These are phyloP conservation scores for Manacus vitellinus DNA, from an alignment of 2,113 vertebrate species.

Conservation along the genomic window DNA sequence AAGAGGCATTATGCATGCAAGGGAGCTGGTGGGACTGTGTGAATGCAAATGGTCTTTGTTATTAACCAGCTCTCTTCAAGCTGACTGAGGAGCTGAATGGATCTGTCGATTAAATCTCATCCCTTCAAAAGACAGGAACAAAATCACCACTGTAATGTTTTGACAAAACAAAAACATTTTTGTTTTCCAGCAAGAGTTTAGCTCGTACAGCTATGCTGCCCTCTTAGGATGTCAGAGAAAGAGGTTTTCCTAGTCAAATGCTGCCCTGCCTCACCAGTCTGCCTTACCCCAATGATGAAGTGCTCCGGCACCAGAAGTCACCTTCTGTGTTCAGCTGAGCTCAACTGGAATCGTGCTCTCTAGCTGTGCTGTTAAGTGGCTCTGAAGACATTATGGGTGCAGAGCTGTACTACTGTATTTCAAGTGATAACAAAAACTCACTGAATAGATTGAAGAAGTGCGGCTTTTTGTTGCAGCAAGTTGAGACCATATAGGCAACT, in stretches of 20 bases:
- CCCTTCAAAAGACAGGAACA: background rate
- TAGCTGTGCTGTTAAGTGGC: background rate
- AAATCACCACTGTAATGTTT: background rate
- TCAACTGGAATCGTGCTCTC: background rate
- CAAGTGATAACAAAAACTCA: background rate
- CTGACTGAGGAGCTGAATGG: background rate
- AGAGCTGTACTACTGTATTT: background rate
- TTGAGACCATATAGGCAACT: background rate
- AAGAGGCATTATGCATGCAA: background rate
- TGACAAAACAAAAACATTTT: background rate
- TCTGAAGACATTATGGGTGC: background rate
- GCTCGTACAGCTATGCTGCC: background rate
- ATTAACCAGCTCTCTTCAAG: background rate
- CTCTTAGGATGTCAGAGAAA: background rate
- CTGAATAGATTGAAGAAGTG: background rate
- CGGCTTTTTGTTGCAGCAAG: background rate
- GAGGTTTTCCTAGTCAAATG: background rate
- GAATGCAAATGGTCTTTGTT: background rate
- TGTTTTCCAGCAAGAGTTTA: background rate
- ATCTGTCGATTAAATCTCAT: background rate
- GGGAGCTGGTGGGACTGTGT: background rate
- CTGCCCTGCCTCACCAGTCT: background rate
- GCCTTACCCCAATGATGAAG: background rate
- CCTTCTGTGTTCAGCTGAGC: slow-evolving; percentile 50
- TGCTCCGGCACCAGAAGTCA: slow-evolving; percentile 16